A percentile compares a stretch with the other conserved stretches of the same genome.
Conservation (phyloP, 2,113 vertebrate species). For the Pseudorectes ferrugineus region DNA sequence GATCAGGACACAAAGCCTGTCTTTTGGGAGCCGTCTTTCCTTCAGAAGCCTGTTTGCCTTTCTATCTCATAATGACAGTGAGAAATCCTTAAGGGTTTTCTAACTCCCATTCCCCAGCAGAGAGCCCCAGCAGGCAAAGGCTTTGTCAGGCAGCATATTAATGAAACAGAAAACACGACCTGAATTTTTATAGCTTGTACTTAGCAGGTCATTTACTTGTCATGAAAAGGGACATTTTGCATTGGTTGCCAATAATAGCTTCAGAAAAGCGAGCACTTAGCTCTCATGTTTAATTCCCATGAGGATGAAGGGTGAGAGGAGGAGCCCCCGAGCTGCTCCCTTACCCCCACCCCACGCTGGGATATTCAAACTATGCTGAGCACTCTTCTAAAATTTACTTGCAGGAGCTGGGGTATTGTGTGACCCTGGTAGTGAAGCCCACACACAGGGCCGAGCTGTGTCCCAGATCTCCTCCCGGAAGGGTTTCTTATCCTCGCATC, state of each 20-base stretch:
- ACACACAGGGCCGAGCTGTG: neutral
- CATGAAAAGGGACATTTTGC: conserved; percentile 49
- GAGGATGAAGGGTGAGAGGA: neutral
- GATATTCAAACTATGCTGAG: neutral
- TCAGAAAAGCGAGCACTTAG: conserved; percentile 38
- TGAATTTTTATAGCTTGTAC: conserved; percentile 61
- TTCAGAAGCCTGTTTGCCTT: conserved; percentile 37
- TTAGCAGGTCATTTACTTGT: conserved; percentile 56
- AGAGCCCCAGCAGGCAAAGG: conserved; percentile 47
- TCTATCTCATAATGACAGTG: conserved; percentile 36
- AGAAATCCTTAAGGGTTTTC: conserved; percentile 59
- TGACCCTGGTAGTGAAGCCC: neutral
- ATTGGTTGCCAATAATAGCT: conserved; percentile 43
- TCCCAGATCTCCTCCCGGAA: neutral
- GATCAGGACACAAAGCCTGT: conserved; percentile 45
- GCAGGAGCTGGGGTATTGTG: neutral
- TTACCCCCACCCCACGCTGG: neutral
- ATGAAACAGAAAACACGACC: conserved; percentile 61
- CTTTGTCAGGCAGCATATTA: conserved; percentile 57
- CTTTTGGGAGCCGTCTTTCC: conserved; percentile 31
- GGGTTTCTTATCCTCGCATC: neutral
- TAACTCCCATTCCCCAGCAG: conserved; percentile 11
- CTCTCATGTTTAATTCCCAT: conserved; percentile 25
- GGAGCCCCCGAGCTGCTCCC: neutral
- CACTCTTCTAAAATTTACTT: neutral